Conservation (phyloP, 2,888 invertebrate genomes). For the Elegia similella region DNA sequence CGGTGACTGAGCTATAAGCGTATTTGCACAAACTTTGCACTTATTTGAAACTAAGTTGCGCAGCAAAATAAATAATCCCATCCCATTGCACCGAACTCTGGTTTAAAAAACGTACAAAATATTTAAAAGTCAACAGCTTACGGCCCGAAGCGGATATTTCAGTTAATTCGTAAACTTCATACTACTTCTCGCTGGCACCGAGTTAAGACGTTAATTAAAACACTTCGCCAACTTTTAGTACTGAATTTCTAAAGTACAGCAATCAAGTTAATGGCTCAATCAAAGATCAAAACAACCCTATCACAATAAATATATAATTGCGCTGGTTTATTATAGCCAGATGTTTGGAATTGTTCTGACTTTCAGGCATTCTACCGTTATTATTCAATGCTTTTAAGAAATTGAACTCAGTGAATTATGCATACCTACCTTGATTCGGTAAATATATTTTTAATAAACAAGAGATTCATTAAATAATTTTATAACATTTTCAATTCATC, state of each 20-base stretch:
- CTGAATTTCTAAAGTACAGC: conserved; percentile 76
- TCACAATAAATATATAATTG: conserved; percentile 64
- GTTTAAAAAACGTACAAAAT: conserved; percentile 40
- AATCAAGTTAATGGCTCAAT: conserved; percentile 76
- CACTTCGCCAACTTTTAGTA: conserved; percentile 77
- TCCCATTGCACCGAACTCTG: conserved; percentile 22
- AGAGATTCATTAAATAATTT: too few relatives aligned
- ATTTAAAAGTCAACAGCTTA: conserved; percentile 54
- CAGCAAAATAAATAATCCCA: conserved; percentile 22
- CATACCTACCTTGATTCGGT: not conserved
- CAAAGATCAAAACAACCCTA: conserved; percentile 75
- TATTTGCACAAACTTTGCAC: conserved; percentile 2
- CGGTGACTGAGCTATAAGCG: not conserved
- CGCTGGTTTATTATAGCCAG: conserved; percentile 44
- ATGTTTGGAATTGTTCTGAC: conserved; percentile 36
- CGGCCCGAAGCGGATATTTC: conserved; percentile 64
- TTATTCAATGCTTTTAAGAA: conserved; percentile 18
- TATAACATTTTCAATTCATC: too few relatives aligned
- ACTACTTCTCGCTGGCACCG: conserved; percentile 63
- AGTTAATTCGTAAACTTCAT: conserved; percentile 78
- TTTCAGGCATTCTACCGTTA: conserved; percentile 26
- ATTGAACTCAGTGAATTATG: conserved; percentile 7
- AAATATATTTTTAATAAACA: not conserved
- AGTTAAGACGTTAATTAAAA: conserved; percentile 79
- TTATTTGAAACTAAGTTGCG: conserved; percentile 14